These are phyloP conservation scores for Meriones unguiculatus DNA, from an alignment of 2,113 vertebrate genomes.

Conservation along the genomic window DNA sequence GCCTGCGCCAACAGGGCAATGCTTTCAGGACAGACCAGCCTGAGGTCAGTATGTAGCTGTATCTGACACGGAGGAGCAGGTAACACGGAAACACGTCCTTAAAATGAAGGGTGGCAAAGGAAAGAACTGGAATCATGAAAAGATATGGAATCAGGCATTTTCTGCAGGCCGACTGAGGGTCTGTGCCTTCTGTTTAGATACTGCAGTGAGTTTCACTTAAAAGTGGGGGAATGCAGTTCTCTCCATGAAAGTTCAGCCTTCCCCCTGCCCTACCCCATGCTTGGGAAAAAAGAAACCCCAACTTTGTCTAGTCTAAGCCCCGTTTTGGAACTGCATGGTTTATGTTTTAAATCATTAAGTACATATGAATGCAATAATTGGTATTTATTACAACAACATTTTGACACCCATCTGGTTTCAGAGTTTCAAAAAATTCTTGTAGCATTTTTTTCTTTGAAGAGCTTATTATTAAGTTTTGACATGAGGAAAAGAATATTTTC, in stretches of 20 bases:
- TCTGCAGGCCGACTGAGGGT: slow-evolving; percentile 66
- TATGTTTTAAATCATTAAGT: slow-evolving; percentile 87
- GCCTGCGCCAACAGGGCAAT: slow-evolving; percentile 82
- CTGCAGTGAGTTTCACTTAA: background rate
- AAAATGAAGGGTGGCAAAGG: slow-evolving; percentile 84
- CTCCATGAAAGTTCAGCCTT: slow-evolving; percentile 47
- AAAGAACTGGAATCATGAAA: slow-evolving; percentile 88
- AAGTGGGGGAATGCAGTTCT: slow-evolving; percentile 45
- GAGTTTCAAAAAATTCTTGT: slow-evolving; percentile 85
- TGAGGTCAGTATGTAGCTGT: slow-evolving; percentile 83
- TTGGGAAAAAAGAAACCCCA: slow-evolving; percentile 79
- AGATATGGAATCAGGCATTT: slow-evolving; percentile 94
- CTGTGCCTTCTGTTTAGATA: slow-evolving; percentile 67
- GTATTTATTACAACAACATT: slow-evolving; percentile 88
- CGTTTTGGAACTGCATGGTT: slow-evolving; percentile 86
- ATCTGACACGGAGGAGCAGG: slow-evolving; percentile 87
- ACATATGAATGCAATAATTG: slow-evolving; percentile 86
- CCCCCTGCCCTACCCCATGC: slow-evolving; percentile 79
- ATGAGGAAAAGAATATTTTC: slow-evolving; percentile 82
- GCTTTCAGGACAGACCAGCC: slow-evolving; percentile 83
- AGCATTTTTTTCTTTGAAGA: slow-evolving; percentile 85
- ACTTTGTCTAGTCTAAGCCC: slow-evolving; percentile 83
- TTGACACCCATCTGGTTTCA: slow-evolving; percentile 87
- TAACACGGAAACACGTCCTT: slow-evolving; percentile 85
- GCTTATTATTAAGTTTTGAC: slow-evolving; percentile 85